phyloP scores from a whole-genome alignment of 1,140 invertebrate species.

The Bombus pyrosoma region DNA sequence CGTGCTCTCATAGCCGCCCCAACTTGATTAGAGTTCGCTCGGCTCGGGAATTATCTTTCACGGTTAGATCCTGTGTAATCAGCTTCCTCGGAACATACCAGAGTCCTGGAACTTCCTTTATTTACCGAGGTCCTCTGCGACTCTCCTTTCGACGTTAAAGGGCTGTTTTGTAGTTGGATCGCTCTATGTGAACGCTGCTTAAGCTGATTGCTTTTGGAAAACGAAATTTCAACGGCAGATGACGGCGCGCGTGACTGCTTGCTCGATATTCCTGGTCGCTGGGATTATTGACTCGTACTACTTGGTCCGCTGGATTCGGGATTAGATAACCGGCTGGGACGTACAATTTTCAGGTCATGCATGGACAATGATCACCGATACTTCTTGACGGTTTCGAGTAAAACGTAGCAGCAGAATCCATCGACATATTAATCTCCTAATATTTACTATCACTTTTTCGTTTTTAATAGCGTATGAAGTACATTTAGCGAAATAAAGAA shows the following conservation, averaged over 20 bases:
- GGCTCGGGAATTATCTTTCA: background rate
- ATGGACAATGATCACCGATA: background rate
- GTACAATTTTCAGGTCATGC: background rate
- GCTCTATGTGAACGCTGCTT: background rate
- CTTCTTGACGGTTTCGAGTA: background rate
- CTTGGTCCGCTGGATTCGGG: background rate
- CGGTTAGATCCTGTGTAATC: background rate
- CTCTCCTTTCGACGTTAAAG: background rate
- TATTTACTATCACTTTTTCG: too few relatives aligned
- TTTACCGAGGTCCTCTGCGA: background rate
- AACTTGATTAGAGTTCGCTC: background rate
- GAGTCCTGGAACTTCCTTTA: background rate
- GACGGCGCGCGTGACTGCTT: background rate
- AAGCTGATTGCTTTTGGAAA: background rate
- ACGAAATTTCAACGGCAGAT: conserved; percentile 7
- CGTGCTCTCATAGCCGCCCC: too few relatives aligned
- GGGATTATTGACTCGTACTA: conserved; percentile 2
- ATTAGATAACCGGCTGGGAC: background rate
- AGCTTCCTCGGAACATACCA: background rate
- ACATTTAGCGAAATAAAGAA: too few relatives aligned
- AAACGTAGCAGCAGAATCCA: background rate
- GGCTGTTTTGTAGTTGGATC: background rate
- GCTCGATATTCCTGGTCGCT: background rate
- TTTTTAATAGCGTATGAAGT: too few relatives aligned
- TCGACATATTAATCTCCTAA: background rate